Evolutionary conservation across 2,888 invertebrate species (phyloP).

Genomic region (Orchestes rusci): DNA sequence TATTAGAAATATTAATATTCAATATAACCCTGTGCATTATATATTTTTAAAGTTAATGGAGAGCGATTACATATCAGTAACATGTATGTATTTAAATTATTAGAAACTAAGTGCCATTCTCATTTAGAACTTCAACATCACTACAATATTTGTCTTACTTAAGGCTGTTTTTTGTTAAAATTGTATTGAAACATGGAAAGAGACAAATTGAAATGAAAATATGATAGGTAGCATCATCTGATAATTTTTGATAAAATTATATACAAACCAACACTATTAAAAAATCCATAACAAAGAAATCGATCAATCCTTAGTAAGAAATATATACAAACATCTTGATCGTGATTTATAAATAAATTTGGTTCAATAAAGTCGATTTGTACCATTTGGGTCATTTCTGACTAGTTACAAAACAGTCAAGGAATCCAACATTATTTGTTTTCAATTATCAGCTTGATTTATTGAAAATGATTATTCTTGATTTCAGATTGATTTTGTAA

Average conservation of each 20-base stretch:
- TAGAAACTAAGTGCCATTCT: constrained; percentile 22
- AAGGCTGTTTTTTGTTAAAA: constrained; percentile 19
- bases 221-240: neutral
- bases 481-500: too few relatives aligned
- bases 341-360: neutral
- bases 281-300: neutral
- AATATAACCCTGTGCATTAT: constrained; percentile 39
- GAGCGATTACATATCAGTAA: constrained; percentile 24
- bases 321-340: constrained; percentile 2
- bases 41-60: constrained; percentile 27
- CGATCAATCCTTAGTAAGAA: neutral
- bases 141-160: constrained; percentile 26
- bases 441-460: too few relatives aligned
- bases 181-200: neutral
- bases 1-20: constrained; percentile 29
- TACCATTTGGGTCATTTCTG: neutral
- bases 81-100: constrained; percentile 11
- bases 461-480: too few relatives aligned
- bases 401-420: too few relatives aligned
- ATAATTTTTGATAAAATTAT: neutral
- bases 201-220: neutral
- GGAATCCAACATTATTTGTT: too few relatives aligned
- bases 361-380: neutral
- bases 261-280: neutral
- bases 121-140: constrained; percentile 17